A percentile compares a stretch with the other conserved stretches of the same genome.
Conservation (phyloP, 1,140 invertebrate species). For the Bombus consobrinus region DNA sequence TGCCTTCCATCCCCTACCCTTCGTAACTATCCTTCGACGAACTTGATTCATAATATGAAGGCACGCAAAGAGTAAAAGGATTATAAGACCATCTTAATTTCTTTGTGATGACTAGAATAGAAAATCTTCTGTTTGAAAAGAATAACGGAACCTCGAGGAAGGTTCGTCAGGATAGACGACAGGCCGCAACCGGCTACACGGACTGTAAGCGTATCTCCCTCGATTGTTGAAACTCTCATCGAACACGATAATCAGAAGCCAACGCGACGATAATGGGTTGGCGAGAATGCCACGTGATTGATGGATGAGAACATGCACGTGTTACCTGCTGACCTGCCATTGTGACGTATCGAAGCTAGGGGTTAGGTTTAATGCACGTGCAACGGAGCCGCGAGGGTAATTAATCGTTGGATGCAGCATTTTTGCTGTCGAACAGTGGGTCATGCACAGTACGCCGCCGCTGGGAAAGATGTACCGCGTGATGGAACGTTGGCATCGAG, state of each 20-base stretch:
- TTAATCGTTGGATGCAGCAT: conserved; percentile 27
- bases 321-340: conserved; percentile 33
- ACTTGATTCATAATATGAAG: conserved; percentile 63
- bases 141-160: background rate
- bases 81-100: background rate
- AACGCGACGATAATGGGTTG: conserved; percentile 34
- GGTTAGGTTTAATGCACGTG: conserved; percentile 22
- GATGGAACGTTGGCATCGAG: background rate
- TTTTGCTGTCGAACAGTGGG: conserved; percentile 13
- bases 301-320: conserved; percentile 43
- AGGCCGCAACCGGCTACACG: background rate
- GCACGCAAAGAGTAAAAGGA: conserved; percentile 41
- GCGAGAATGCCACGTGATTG: conserved; percentile 41
- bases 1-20: conserved; percentile 8
- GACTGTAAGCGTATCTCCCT: background rate
- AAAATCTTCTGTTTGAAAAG: too few relatives aligned
- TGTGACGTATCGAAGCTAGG: conserved; percentile 15
- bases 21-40: conserved; percentile 21
- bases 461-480: background rate
- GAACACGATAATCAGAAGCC: conserved; percentile 42
- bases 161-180: background rate
- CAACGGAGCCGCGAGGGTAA: background rate
- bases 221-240: background rate
- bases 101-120: too few relatives aligned
- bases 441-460: background rate